Evolutionary conservation across 2,888 invertebrate species (phyloP).

Genomic region (Rotaria sp.): DNA sequence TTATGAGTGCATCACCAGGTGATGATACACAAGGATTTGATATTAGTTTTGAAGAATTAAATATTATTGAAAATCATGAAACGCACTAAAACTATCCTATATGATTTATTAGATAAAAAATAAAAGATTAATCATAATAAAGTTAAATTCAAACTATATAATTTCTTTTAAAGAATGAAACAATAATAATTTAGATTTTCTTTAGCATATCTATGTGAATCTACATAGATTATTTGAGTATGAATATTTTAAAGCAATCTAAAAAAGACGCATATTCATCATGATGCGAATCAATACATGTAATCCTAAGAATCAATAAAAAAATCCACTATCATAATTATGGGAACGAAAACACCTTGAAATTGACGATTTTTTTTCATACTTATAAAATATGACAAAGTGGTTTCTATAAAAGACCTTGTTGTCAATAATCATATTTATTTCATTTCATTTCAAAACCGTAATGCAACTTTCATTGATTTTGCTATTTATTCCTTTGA

Average conservation of each 20-base stretch:
- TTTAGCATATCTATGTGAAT: no score
- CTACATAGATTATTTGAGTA: no score
- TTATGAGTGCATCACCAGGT: background rate
- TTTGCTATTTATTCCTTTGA: background rate
- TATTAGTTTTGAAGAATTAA: background rate
- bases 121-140: no score
- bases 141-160: no score
- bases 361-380: background rate
- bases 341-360: background rate
- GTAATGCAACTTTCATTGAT: background rate
- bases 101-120: no score
- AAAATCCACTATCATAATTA: background rate
- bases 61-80: background rate
- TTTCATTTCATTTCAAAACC: background rate
- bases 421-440: no score
- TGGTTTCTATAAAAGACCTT: no score
- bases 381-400: no score
- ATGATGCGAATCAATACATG: background rate
- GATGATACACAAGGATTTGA: background rate
- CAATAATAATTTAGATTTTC: no score
- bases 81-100: background rate
- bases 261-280: background rate
- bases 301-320: no score
- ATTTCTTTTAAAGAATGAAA: no score
- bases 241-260: no score